Evolutionary conservation across 2,113 vertebrate genomes (phyloP).

Genomic region (Phoenicopterus ruber): DNA sequence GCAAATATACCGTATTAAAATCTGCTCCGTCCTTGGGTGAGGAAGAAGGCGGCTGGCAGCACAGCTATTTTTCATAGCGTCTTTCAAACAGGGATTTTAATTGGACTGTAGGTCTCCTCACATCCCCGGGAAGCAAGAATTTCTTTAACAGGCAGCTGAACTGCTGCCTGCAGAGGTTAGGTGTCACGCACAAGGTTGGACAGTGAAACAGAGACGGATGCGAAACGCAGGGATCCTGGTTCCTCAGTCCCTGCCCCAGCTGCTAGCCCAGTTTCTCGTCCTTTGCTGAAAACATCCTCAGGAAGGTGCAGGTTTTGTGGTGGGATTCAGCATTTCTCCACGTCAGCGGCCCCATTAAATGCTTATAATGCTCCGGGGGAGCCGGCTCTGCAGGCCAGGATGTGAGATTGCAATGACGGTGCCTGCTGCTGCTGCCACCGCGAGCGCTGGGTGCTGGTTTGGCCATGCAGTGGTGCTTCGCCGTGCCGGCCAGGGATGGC

Average conservation of each 20-base stretch:
- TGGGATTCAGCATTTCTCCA: neutral
- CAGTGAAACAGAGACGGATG: neutral
- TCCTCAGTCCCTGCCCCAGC: neutral
- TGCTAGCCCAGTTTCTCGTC: fast-evolving
- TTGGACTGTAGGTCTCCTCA: neutral
- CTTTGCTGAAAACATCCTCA: neutral
- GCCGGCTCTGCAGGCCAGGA: fast-evolving
- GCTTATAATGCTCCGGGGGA: neutral
- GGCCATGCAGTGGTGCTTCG: fast-evolving
- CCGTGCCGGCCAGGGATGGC: fast-evolving
- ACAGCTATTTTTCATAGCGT: neutral
- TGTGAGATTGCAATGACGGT: fast-evolving
- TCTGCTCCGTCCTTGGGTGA: neutral
- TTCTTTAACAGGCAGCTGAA: neutral
- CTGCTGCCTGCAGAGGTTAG: neutral
- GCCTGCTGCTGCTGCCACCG: neutral
- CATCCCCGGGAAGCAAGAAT: neutral
- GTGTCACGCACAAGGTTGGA: neutral
- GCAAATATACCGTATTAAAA: neutral
- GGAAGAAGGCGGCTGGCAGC: neutral
- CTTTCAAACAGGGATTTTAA: neutral
- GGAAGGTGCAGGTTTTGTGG: neutral
- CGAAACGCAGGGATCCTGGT: neutral
- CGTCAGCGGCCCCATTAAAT: neutral
- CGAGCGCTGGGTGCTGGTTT: neutral